Base-by-base conservation (phyloP, 2,797 vertebrate species). In the Podargus strigoides region DNA sequence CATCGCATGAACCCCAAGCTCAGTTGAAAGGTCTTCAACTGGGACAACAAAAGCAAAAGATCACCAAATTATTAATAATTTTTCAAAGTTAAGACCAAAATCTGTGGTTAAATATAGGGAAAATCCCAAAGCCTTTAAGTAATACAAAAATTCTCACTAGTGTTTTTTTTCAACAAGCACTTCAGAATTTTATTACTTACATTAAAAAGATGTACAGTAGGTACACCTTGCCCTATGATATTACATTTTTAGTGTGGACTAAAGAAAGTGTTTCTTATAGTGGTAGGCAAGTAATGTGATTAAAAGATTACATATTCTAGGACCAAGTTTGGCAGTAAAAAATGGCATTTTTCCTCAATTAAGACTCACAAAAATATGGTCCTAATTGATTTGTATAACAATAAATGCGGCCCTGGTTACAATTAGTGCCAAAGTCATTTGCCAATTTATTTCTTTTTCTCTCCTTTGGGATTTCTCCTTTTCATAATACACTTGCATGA, bases 401-500 rank as follows among this genome's bases (percentile, higher is more conserved):
- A 93, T 94, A 96, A 93, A 86, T 1, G 47, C 30, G 60, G 60
- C 77, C 80, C 41, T 78, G 85, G 76, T 69, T 95, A 93, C 84
- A 94, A 96, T 89, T 81, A 93, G 47, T 67, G 56, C 72, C 53
- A 49, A 80, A 52, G 36, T 14, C 34, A 90, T 89, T 49, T 87
- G 81, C 83, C 87, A 94, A 62, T 83, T 94, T 88, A 70, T 95
- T 96, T 79, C 76, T 85, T 83, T 90, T 52, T 90, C 49, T 84
- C 66, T 96, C 96, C 87, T 94, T 91, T 26, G 94, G 90, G 87
- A 78, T 50, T 89, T 87, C 64, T 67, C 55, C 90, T 97, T 97
- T 85, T 86, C 92, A 66, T 96, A 93, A 93, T 77, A 56, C 39
- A 49, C 58, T 89, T 73, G 60, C 75, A 94, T 86, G 85, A 76